Evolutionary conservation across 1,140 invertebrate genomes (phyloP).

Genomic region (Argopecten irradians): DNA sequence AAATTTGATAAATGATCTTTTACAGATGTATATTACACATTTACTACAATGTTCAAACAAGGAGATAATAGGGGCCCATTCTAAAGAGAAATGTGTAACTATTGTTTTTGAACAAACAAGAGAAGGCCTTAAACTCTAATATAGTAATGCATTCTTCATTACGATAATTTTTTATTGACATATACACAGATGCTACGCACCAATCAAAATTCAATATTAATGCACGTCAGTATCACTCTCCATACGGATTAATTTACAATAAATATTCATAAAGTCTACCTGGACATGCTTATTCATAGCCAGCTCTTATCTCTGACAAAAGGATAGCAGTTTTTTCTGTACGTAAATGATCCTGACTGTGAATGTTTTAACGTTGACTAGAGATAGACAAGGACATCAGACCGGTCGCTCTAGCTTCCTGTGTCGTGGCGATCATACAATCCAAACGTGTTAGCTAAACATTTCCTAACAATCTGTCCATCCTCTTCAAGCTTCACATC

Average conservation of each 20-base stretch:
- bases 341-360: not conserved
- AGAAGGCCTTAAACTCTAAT: no score
- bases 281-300: not conserved
- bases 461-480: not conserved
- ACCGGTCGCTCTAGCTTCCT: not conserved
- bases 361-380: not conserved
- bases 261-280: slow-evolving; percentile 1
- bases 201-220: not conserved
- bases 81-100: no score
- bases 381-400: not conserved
- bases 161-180: no score
- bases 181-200: not conserved
- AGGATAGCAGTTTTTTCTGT: not conserved
- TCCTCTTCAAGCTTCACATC: not conserved
- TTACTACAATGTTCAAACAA: no score
- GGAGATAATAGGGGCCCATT: no score
- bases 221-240: not conserved
- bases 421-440: not conserved
- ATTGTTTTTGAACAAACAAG: no score
- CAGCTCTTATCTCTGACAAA: not conserved
- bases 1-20: no score
- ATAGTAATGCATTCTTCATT: no score
- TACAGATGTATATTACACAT: no score
- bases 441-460: not conserved
- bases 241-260: not conserved